A percentile compares a stretch with the other conserved stretches of the same genome.
These are phyloP conservation scores for Eremophila alpestris DNA, from an alignment of 2,797 vertebrate species.

Conservation along the genomic window DNA sequence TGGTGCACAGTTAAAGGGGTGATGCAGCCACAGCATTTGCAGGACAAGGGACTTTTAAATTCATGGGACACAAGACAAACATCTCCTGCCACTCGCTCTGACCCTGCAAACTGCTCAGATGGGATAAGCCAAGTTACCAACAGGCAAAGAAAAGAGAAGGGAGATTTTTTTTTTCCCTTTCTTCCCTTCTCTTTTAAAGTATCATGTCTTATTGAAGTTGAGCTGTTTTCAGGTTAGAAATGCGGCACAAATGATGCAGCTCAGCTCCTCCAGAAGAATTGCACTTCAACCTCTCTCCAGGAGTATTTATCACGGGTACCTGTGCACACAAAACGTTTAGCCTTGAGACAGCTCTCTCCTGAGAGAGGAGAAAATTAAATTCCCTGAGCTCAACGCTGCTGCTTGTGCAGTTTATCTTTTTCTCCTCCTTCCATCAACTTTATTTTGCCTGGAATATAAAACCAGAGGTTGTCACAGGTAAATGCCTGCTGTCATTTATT, in stretches of 20 bases:
- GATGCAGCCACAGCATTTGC: background rate
- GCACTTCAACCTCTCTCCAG: background rate
- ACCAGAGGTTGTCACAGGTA: background rate
- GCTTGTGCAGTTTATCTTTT: background rate
- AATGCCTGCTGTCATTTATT: background rate
- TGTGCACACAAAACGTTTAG: background rate
- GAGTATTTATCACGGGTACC: background rate
- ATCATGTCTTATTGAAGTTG: background rate
- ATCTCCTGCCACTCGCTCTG: background rate
- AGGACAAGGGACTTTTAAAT: conserved; percentile 3
- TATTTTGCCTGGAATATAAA: background rate
- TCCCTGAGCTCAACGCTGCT: background rate
- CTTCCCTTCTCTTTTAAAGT: background rate
- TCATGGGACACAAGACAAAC: conserved; percentile 15
- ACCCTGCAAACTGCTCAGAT: conserved; percentile 22
- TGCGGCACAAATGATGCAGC: background rate
- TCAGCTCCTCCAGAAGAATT: background rate
- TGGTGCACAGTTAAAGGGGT: background rate
- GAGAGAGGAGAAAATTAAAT: background rate
- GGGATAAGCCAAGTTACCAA: conserved; percentile 11
- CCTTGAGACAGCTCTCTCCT: conserved; percentile 20
- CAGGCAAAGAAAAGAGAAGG: background rate
- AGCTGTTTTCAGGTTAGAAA: background rate
- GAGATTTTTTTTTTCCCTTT: background rate
- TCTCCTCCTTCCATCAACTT: background rate